Evolutionary conservation across 2,797 vertebrate genomes (phyloP).

Genomic region (Siniperca scherzeri): DNA sequence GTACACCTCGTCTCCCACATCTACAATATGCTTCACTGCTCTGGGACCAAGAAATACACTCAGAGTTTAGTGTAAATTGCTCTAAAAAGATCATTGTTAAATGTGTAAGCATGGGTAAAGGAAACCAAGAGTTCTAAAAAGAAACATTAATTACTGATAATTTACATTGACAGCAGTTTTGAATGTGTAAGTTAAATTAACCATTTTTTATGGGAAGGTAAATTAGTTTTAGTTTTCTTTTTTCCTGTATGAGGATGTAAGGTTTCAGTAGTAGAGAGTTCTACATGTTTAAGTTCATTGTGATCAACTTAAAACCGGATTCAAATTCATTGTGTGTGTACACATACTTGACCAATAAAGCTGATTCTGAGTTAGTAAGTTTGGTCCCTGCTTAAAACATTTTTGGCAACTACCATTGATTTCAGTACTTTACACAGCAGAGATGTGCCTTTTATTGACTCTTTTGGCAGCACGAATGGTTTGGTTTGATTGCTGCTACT

Average conservation of each 20-base stretch:
- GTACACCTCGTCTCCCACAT: conserved; percentile 25
- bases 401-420: neutral
- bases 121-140: neutral
- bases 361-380: neutral
- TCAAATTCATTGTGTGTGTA: neutral
- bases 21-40: conserved; percentile 29
- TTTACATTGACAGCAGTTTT: neutral
- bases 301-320: too few relatives aligned
- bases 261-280: neutral
- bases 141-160: neutral
- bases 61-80: neutral
- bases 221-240: neutral
- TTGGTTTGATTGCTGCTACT: conserved; percentile 5
- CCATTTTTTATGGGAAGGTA: neutral
- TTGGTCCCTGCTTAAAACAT: conserved; percentile 30
- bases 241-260: neutral
- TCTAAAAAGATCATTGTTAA: neutral
- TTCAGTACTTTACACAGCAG: neutral
- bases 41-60: conserved; percentile 10
- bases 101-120: neutral
- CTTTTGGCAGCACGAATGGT: conserved; percentile 8
- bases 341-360: too few relatives aligned
- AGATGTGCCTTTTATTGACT: conserved; percentile 8
- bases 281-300: too few relatives aligned
- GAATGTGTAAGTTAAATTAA: neutral